Percentiles rank a stretch among this genome's conserved stretches.
phyloP scores from a whole-genome alignment of 2,797 vertebrate species.

The Florisuga fusca region DNA sequence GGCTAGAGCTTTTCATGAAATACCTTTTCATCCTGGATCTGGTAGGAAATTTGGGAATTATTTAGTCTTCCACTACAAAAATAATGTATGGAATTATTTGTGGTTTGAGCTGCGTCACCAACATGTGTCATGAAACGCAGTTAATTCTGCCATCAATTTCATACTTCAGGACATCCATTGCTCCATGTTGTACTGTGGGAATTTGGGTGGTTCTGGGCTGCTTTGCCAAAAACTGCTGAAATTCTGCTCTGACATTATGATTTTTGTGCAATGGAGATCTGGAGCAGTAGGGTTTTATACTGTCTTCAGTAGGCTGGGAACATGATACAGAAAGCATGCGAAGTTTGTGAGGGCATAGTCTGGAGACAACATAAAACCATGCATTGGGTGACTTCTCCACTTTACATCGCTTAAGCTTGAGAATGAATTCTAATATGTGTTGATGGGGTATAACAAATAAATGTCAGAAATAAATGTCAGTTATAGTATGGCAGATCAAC shows the following conservation, averaged over 20 bases:
- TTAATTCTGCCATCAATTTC: background rate
- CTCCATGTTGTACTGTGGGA: background rate
- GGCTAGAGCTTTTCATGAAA: background rate
- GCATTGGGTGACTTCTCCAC: background rate
- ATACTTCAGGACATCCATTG: fast-evolving
- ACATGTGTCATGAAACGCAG: background rate
- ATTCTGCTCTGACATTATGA: background rate
- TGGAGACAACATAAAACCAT: background rate
- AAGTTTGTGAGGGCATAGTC: background rate
- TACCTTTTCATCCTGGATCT: background rate
- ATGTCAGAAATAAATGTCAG: background rate
- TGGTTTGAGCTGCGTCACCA: background rate
- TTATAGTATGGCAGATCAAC: background rate
- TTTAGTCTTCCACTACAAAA: background rate
- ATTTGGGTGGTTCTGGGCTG: background rate
- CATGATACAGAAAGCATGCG: background rate
- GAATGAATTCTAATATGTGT: background rate
- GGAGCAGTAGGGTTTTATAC: background rate
- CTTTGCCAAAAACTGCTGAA: background rate
- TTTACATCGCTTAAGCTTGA: background rate
- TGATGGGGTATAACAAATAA: background rate
- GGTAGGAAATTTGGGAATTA: background rate
- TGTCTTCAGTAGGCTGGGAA: background rate
- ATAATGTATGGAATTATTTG: too few species aligned
- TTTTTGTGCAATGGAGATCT: background rate